Evolutionary conservation across 2,113 vertebrate genomes (phyloP).

Genomic region (Gila orcuttii): DNA sequence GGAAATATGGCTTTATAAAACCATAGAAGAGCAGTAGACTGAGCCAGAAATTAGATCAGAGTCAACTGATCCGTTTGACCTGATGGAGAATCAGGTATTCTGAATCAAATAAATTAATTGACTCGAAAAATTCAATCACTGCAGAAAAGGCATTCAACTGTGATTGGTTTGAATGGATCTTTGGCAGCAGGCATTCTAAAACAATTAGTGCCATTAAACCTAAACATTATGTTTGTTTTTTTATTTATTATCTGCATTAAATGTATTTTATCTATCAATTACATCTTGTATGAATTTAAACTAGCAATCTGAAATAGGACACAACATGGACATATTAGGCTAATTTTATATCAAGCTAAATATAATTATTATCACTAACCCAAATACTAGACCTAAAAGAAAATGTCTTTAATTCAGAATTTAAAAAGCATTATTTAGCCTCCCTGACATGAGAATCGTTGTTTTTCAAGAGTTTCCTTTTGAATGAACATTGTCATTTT

Average conservation of each 20-base stretch:
- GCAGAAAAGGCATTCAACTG: background rate
- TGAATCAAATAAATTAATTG: background rate
- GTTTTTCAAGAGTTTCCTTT: background rate
- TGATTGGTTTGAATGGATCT: background rate
- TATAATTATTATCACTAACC: background rate
- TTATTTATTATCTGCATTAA: background rate
- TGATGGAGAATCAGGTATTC: background rate
- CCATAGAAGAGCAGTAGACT: background rate
- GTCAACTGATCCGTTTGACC: background rate
- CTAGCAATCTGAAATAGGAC: background rate
- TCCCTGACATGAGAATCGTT: background rate
- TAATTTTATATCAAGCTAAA: background rate
- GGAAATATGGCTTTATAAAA: constrained; percentile 11
- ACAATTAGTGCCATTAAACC: background rate
- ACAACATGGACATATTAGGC: background rate
- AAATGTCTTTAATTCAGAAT: background rate
- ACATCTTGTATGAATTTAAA: background rate
- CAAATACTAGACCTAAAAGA: background rate
- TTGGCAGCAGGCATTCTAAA: background rate
- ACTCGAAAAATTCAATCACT: background rate
- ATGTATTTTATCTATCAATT: too few relatives aligned
- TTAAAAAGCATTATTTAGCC: background rate
- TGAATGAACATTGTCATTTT: background rate
- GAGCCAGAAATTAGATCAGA: background rate
- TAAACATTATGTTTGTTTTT: background rate